A percentile compares a stretch with the other conserved stretches of the same genome.
These are phyloP conservation scores for Hydrozoanthus gracilis DNA, from an alignment of 92 coral and sea anemone genomes.

Conservation along the genomic window DNA sequence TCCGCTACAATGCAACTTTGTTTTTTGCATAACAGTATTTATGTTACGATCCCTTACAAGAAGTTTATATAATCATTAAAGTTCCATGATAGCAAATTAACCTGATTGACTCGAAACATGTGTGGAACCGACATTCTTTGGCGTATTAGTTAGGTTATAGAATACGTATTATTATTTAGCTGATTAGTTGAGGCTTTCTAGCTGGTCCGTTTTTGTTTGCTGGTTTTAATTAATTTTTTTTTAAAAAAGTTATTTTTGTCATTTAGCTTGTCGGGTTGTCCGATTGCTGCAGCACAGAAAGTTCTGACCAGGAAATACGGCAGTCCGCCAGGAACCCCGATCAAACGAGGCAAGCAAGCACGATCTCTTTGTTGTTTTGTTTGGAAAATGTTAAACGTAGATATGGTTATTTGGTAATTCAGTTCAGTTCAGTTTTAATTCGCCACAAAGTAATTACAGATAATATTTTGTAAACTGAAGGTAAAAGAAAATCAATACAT, in stretches of 20 bases:
- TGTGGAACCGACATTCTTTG: too few relatives aligned
- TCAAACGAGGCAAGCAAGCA: conserved; percentile 63
- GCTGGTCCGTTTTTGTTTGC: not conserved
- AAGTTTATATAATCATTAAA: too few relatives aligned
- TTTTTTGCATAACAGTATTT: too few relatives aligned
- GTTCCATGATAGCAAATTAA: too few relatives aligned
- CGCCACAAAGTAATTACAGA: too few relatives aligned
- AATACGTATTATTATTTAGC: not conserved
- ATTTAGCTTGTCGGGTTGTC: conserved; percentile 93
- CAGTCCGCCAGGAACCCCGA: conserved; percentile 81
- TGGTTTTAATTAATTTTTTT: not conserved
- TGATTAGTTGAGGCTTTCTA: not conserved
- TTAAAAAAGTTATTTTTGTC: not conserved
- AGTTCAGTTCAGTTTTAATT: too few relatives aligned
- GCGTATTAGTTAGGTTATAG: too few relatives aligned
- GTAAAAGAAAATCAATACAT: too few relatives aligned
- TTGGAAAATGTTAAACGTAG: not conserved
- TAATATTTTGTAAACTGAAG: too few relatives aligned
- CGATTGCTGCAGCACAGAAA: conserved; percentile 87
- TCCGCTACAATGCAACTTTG: too few relatives aligned
- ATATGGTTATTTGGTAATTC: not conserved
- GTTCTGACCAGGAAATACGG: conserved; percentile 71
- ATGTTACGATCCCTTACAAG: too few relatives aligned
- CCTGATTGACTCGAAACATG: too few relatives aligned
- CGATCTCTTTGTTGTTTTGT: not conserved